These are phyloP conservation scores for Tiliqua scincoides DNA, from an alignment of 2,113 vertebrate genomes.

Conservation along the genomic window DNA sequence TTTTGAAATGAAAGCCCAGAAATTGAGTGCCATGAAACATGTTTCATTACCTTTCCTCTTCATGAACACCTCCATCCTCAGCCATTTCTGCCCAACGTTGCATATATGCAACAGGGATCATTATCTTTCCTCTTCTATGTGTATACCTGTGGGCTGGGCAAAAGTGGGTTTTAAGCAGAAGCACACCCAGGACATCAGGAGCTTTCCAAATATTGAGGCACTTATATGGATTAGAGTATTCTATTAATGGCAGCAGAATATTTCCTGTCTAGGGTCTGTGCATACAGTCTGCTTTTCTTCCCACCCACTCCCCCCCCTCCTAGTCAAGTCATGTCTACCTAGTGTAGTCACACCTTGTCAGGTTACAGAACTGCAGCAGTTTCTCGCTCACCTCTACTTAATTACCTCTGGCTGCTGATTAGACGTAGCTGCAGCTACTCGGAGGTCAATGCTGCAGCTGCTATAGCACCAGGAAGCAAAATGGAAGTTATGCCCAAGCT, in stretches of 20 bases:
- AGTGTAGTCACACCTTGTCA: neutral
- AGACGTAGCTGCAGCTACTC: neutral
- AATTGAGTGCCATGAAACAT: neutral
- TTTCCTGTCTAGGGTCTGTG: neutral
- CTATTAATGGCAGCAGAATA: neutral
- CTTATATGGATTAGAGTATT: neutral
- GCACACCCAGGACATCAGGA: neutral
- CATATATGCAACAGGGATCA: no score
- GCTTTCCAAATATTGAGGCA: neutral
- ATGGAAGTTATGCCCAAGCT: constrained; percentile 23
- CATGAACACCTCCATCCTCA: neutral
- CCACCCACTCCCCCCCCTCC: neutral
- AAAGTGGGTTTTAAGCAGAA: neutral
- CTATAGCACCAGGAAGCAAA: constrained; percentile 2
- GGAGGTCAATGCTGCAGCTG: constrained; percentile 18
- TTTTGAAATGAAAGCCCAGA: neutral
- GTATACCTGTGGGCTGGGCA: no score
- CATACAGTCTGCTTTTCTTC: no score
- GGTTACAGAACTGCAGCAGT: neutral
- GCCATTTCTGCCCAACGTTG: no score
- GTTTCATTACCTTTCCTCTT: neutral
- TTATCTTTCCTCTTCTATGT: no score
- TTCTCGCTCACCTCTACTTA: neutral
- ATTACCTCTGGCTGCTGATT: neutral
- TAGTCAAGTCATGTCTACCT: neutral